Percentiles rank a stretch among this genome's conserved stretches.
These are phyloP conservation scores for Diachasmimorpha longicaudata DNA, from an alignment of 1,140 invertebrate genomes.

Conservation along the genomic window DNA sequence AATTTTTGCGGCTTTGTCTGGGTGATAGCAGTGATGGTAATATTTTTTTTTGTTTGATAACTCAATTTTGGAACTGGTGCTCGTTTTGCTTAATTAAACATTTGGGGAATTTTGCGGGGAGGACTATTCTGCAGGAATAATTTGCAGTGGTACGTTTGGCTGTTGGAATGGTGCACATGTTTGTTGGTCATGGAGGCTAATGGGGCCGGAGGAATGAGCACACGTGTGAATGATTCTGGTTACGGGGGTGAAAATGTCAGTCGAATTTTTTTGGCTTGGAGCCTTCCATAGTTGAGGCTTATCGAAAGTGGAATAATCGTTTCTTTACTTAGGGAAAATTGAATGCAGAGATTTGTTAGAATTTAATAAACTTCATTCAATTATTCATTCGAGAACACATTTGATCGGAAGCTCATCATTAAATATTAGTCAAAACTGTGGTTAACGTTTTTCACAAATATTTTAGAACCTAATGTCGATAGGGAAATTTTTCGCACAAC, in stretches of 20 bases:
- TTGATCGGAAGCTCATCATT: no score
- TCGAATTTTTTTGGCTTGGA: not conserved
- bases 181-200: not conserved
- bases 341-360: no score
- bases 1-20: not conserved
- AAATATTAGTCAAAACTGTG: no score
- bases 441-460: no score
- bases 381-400: no score
- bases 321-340: no score
- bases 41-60: not conserved
- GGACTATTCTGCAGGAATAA: not conserved
- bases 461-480: no score
- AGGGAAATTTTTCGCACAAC: no score
- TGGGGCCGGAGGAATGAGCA: not conserved
- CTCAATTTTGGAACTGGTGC: not conserved
- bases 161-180: not conserved
- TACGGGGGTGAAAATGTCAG: not conserved
- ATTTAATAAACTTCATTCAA: no score
- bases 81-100: not conserved
- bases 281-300: no score
- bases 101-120: not conserved
- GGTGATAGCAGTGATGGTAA: not conserved
- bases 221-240: not conserved
- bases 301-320: no score
- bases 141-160: not conserved